Conservation (phyloP, 2,113 vertebrate species). For the Laticauda colubrina region DNA sequence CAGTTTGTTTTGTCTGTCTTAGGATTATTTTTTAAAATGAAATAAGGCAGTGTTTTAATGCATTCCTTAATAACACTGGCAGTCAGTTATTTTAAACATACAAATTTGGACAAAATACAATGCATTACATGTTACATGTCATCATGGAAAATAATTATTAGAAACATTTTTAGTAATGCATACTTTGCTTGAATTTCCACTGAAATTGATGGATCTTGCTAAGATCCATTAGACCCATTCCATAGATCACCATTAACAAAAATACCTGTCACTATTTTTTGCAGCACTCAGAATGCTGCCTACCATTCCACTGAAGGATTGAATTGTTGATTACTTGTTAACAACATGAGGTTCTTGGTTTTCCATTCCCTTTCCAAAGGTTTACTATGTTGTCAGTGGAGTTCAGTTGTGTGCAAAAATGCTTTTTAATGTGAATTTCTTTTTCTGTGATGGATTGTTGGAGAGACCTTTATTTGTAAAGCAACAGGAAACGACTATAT, state of each 20-base stretch:
- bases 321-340: not conserved
- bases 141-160: not conserved
- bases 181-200: constrained; percentile 4
- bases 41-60: not conserved
- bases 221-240: not conserved
- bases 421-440: not conserved
- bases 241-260: not conserved
- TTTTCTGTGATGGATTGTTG: not conserved
- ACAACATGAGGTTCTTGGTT: not conserved
- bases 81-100: not conserved
- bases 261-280: not conserved
- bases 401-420: not conserved
- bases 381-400: not conserved
- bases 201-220: not conserved
- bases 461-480: not conserved
- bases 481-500: not conserved
- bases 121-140: not conserved
- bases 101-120: not conserved
- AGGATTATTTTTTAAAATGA: not conserved
- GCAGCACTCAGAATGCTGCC: not conserved
- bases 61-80: not conserved
- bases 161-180: not conserved
- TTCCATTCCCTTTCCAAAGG: not conserved
- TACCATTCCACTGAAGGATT: not conserved
- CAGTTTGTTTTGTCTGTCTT: not conserved